Conservation (phyloP, 2,888 invertebrate species). For the Tetanocera ferruginea region DNA sequence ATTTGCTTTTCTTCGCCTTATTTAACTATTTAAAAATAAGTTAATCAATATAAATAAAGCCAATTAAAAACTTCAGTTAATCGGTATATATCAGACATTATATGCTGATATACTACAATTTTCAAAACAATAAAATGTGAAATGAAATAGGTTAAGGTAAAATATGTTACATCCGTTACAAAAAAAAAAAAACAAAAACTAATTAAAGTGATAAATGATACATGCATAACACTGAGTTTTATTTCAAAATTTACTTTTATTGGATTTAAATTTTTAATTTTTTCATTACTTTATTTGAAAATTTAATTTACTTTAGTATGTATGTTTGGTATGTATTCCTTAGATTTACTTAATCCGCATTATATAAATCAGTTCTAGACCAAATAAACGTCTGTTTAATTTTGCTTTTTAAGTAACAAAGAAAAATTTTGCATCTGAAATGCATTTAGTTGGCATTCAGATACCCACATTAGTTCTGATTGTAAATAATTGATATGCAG, state of each 20-base stretch:
- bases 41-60: not conserved
- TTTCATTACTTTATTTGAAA: not conserved
- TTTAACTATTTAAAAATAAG: no score
- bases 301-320: no score
- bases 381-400: no score
- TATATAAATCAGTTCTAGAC: no score
- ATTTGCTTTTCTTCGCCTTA: no score
- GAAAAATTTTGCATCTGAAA: no score
- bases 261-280: not conserved
- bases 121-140: slow-evolving; percentile 5
- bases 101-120: not conserved
- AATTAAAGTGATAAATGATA: slow-evolving; percentile 35
- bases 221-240: slow-evolving; percentile 29
- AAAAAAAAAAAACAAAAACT: slow-evolving; percentile 8
- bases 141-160: slow-evolving; percentile 39
- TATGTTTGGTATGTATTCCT: not conserved
- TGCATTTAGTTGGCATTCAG: no score
- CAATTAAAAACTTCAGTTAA: not conserved
- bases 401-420: no score
- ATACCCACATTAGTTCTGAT: not conserved
- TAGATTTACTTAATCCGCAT: not conserved
- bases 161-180: slow-evolving; percentile 32
- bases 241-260: slow-evolving; percentile 3
- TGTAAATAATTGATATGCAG: slow-evolving; percentile 12
- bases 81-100: not conserved